Conservation (phyloP, 2,797 vertebrate species). For the Hippoglossus hippoglossus region DNA sequence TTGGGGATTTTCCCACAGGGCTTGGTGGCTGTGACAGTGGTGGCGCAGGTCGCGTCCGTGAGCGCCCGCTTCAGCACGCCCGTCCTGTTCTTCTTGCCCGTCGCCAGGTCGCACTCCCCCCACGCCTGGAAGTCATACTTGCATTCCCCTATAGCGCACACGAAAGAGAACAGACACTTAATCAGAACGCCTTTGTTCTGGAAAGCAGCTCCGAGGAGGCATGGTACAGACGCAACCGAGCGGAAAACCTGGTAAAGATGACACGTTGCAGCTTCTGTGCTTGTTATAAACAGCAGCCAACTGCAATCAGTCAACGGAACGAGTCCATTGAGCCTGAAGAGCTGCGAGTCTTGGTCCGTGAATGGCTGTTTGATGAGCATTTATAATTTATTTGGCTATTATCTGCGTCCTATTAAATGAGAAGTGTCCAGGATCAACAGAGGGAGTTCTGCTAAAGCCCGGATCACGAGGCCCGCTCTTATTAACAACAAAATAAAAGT, state of each 20-base stretch:
- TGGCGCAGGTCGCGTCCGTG: slow-evolving; percentile 92
- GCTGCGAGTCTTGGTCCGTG: slow-evolving; percentile 36
- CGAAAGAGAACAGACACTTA: slow-evolving; percentile 27
- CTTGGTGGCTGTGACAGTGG: slow-evolving; percentile 93
- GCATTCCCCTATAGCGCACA: slow-evolving; percentile 88
- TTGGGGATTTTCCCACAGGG: slow-evolving; percentile 95
- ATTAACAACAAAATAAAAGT: slow-evolving; percentile 19
- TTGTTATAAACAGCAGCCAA: slow-evolving; percentile 39
- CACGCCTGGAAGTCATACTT: slow-evolving; percentile 97
- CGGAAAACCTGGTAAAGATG: slow-evolving; percentile 37
- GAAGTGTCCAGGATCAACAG: slow-evolving; percentile 6
- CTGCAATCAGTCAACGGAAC: slow-evolving; percentile 38
- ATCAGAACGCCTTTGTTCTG: slow-evolving; percentile 49
- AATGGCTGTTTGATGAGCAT: slow-evolving; percentile 56
- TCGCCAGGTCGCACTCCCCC: slow-evolving; percentile 94
- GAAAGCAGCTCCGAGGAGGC: slow-evolving; percentile 9
- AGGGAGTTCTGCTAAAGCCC: not conserved
- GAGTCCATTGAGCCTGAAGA: slow-evolving; percentile 10
- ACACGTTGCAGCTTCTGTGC: slow-evolving; percentile 21
- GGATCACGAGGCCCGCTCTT: not conserved
- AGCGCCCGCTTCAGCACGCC: slow-evolving; percentile 93
- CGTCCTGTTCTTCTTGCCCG: slow-evolving; percentile 92
- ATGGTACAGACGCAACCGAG: slow-evolving; percentile 1
- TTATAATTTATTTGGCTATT: slow-evolving; percentile 42
- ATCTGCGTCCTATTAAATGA: slow-evolving; percentile 21